A percentile compares a stretch with the other conserved stretches of the same genome.
These are phyloP conservation scores for Lathronympha strigana DNA, from an alignment of 2,888 invertebrate species.

Conservation along the genomic window DNA sequence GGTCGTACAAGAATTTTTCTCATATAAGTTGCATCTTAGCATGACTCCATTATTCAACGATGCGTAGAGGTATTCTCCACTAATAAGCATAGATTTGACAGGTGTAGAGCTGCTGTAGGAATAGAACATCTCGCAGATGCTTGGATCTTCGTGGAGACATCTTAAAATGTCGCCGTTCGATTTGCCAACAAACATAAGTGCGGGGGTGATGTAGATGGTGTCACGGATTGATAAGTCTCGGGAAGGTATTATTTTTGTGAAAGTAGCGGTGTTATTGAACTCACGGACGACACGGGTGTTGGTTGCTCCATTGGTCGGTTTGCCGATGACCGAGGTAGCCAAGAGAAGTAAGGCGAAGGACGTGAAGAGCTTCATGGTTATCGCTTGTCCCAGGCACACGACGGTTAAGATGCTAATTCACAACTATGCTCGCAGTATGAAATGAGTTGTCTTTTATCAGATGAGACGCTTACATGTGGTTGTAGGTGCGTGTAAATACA, in stretches of 20 bases:
- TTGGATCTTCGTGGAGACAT: background rate
- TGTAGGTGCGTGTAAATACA: background rate
- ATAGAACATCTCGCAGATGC: slow-evolving; percentile 9
- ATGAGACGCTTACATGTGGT: background rate
- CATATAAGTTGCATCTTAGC: slow-evolving; percentile 6
- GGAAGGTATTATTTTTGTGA: background rate
- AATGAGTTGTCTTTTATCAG: background rate
- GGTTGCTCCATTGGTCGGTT: background rate
- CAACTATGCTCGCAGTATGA: background rate
- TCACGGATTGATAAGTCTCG: slow-evolving; percentile 1
- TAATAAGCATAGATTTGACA: background rate
- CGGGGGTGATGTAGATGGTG: background rate
- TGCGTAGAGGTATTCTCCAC: slow-evolving; percentile 9
- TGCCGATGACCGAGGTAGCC: background rate
- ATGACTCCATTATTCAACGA: background rate
- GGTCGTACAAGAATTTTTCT: slow-evolving; percentile 6
- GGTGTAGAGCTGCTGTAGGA: background rate
- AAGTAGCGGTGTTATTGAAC: slow-evolving; percentile 11
- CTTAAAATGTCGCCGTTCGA: background rate
- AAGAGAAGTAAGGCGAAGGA: background rate
- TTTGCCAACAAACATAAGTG: slow-evolving; percentile 9
- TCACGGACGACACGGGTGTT: background rate
- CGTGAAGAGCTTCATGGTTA: background rate
- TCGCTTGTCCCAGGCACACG: background rate
- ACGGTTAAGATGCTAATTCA: background rate